Percentiles rank a stretch among this genome's conserved stretches.
phyloP scores from a whole-genome alignment of 2,797 vertebrate genomes.

The Gadopsis marmoratus region DNA sequence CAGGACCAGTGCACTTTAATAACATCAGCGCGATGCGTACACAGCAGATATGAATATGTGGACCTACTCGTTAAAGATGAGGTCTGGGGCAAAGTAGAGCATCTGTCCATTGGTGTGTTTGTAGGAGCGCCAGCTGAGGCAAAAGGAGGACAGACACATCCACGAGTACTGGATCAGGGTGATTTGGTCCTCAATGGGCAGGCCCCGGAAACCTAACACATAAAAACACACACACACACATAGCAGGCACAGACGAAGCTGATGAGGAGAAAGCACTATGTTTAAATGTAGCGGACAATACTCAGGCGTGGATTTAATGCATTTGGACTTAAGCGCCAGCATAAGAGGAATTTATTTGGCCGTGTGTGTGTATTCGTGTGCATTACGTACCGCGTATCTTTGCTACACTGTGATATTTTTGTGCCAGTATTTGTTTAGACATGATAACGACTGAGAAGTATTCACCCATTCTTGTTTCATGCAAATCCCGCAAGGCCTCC shows the following conservation, averaged over 20 bases:
- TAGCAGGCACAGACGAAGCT: slow-evolving; percentile 11
- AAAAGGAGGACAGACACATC: slow-evolving; percentile 99
- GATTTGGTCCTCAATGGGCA: slow-evolving; percentile 99
- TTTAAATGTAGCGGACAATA: slow-evolving; percentile 18
- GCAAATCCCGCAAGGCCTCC: slow-evolving; percentile 75
- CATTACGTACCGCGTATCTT: background rate
- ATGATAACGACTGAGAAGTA: slow-evolving; percentile 65
- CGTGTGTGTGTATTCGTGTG: background rate
- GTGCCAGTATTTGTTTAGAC: slow-evolving; percentile 70
- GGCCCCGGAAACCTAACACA: slow-evolving; percentile 92
- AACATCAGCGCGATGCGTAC: background rate
- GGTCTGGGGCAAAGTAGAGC: slow-evolving; percentile 98
- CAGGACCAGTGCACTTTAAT: background rate
- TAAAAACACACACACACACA: slow-evolving; percentile 41
- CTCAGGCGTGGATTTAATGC: slow-evolving; percentile 7
- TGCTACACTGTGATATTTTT: slow-evolving; percentile 18
- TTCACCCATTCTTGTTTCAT: slow-evolving; percentile 73
- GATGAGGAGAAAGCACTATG: slow-evolving; percentile 11
- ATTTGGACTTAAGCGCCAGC: slow-evolving; percentile 23
- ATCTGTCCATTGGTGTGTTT: slow-evolving; percentile 99
- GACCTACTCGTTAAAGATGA: slow-evolving; percentile 99
- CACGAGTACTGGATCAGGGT: slow-evolving; percentile 99
- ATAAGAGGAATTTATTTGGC: slow-evolving; percentile 10
- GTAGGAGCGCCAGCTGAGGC: slow-evolving; percentile 99
- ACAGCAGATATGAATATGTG: slow-evolving; percentile 32